A percentile compares a stretch with the other conserved stretches of the same genome.
These are phyloP conservation scores for Luscinia luscinia DNA, from an alignment of 2,797 vertebrate genomes.

Conservation along the genomic window DNA sequence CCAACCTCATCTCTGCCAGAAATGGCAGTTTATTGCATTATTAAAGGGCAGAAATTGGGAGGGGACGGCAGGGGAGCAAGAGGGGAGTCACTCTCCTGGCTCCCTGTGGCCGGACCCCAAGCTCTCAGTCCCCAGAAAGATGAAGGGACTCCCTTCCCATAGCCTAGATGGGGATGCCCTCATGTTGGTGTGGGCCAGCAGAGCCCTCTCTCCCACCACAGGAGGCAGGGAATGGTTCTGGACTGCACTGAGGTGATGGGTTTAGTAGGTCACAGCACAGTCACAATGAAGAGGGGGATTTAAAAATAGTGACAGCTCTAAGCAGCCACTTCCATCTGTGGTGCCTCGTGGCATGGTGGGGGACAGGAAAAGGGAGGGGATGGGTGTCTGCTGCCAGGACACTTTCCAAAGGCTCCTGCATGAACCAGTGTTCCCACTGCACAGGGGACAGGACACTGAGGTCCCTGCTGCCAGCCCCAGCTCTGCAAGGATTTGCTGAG, in stretches of 20 bases:
- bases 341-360: neutral
- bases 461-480: neutral
- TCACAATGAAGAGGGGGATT: neutral
- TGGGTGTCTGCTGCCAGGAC: neutral
- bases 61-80: neutral
- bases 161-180: neutral
- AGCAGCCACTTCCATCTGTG: neutral
- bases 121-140: neutral
- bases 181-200: neutral
- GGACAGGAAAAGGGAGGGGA: neutral
- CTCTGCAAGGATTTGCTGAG: rapidly evolving
- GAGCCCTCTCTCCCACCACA: neutral
- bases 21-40: conserved; percentile 33
- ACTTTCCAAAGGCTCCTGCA: neutral
- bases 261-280: neutral
- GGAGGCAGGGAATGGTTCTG: neutral
- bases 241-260: neutral
- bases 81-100: neutral
- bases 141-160: neutral
- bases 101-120: neutral
- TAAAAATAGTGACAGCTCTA: neutral
- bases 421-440: neutral
- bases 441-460: neutral
- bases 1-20: conserved; percentile 15
- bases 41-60: conserved; percentile 30